These are phyloP conservation scores for Bilobella aurantiaca DNA, from an alignment of 1,140 invertebrate genomes.

Conservation along the genomic window DNA sequence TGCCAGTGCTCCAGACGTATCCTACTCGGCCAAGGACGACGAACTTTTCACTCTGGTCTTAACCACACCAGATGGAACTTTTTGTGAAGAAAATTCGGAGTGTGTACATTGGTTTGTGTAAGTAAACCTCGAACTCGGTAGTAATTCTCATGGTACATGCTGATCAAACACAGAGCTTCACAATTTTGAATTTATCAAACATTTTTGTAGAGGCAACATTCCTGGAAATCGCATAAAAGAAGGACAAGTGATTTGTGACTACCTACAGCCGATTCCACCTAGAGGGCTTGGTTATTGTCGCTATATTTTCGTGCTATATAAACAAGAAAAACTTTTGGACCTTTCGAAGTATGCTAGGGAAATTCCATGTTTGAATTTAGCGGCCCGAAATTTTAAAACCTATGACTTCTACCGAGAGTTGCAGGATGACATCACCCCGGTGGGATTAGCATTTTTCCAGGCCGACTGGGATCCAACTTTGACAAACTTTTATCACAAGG, in stretches of 20 bases:
- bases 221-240: slow-evolving; percentile 62
- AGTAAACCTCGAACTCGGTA: too few species aligned
- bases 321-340: slow-evolving; percentile 65
- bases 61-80: slow-evolving; percentile 81
- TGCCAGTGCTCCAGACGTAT: slow-evolving; percentile 50
- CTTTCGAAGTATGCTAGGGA: slow-evolving; percentile 38
- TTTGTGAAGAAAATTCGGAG: slow-evolving; percentile 59
- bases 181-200: too few species aligned
- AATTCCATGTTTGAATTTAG: slow-evolving; percentile 45
- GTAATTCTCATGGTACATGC: background rate
- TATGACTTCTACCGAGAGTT: slow-evolving; percentile 73
- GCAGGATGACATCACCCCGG: slow-evolving; percentile 78
- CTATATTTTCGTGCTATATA: slow-evolving; percentile 84
- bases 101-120: slow-evolving; percentile 91
- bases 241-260: slow-evolving; percentile 71
- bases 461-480: slow-evolving; percentile 77
- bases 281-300: slow-evolving; percentile 86
- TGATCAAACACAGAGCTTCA: too few species aligned
- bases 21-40: slow-evolving; percentile 50
- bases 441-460: slow-evolving; percentile 85
- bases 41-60: slow-evolving; percentile 71
- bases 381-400: slow-evolving; percentile 69
- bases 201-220: slow-evolving; percentile 64
- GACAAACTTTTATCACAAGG: slow-evolving; percentile 68
- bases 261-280: slow-evolving; percentile 81